These are phyloP conservation scores for Etheostoma spectabile DNA, from an alignment of 2,113 vertebrate species.

Conservation along the genomic window DNA sequence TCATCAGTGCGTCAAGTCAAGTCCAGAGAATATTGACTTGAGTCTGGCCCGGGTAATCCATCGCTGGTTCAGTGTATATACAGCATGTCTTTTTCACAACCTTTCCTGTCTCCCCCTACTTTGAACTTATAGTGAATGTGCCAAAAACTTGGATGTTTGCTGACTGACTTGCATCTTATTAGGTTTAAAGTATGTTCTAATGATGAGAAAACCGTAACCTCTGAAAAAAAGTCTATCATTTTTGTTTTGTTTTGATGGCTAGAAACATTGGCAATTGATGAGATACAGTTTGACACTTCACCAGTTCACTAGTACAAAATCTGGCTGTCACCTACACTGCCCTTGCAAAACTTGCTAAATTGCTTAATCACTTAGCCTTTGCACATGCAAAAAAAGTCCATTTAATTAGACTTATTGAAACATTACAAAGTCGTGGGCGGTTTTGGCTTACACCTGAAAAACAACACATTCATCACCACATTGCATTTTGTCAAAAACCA, in stretches of 20 bases:
- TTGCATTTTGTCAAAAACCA: conserved; percentile 55
- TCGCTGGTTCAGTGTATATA: conserved; percentile 12
- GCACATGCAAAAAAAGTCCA: neutral
- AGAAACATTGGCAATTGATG: neutral
- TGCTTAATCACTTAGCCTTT: conserved; percentile 9
- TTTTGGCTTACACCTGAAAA: conserved; percentile 43
- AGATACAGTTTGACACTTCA: neutral
- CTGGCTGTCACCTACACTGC: neutral
- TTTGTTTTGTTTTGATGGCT: neutral
- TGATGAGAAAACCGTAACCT: neutral
- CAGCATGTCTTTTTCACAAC: neutral
- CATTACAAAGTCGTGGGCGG: conserved; percentile 10
- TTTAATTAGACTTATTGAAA: conserved; percentile 34
- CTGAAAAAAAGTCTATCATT: neutral
- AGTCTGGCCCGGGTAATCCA: no score
- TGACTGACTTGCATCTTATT: neutral
- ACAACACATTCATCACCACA: conserved; percentile 60
- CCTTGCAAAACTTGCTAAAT: neutral
- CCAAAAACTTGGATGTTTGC: neutral
- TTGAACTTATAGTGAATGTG: neutral
- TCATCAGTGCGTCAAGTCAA: no score
- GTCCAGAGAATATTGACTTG: no score
- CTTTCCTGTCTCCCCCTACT: neutral
- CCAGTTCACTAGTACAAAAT: neutral
- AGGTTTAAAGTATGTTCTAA: neutral